Evolutionary conservation across 2,113 vertebrate genomes (phyloP).

Genomic region (Acanthisitta chloris): DNA sequence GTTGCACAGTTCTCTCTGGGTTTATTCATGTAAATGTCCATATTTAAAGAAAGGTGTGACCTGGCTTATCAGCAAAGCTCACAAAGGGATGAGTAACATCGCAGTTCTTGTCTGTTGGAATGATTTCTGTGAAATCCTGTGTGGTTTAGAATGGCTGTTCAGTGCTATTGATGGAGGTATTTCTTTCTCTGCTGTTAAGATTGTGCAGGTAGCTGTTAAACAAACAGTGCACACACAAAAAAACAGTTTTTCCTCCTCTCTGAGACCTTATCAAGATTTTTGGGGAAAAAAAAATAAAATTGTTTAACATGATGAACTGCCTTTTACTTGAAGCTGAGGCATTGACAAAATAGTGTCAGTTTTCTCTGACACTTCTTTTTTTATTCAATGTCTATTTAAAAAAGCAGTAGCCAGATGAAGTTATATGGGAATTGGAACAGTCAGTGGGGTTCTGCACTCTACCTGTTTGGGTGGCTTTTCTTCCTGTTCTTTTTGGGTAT

Average conservation of each 20-base stretch:
- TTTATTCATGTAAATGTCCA: background rate
- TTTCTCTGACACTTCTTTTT: background rate
- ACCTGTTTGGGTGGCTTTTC: background rate
- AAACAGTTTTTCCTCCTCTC: background rate
- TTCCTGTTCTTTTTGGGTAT: background rate
- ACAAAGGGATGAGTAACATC: background rate
- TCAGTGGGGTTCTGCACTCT: background rate
- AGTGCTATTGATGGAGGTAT: background rate
- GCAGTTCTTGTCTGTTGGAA: background rate
- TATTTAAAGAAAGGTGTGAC: background rate
- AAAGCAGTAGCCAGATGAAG: background rate
- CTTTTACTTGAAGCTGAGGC: background rate
- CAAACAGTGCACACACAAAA: background rate
- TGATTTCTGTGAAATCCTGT: background rate
- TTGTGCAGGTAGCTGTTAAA: background rate
- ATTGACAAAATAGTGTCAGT: background rate
- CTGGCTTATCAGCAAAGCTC: background rate
- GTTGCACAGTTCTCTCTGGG: fast-evolving
- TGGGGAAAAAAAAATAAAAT: background rate
- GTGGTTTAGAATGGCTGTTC: background rate
- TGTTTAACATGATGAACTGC: background rate
- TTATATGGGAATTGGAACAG: background rate
- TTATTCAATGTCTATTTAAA: background rate
- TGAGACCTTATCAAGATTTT: background rate
- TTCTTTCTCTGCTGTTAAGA: background rate